These are phyloP conservation scores for Cylas formicarius DNA, from an alignment of 1,140 invertebrate species.

Conservation along the genomic window DNA sequence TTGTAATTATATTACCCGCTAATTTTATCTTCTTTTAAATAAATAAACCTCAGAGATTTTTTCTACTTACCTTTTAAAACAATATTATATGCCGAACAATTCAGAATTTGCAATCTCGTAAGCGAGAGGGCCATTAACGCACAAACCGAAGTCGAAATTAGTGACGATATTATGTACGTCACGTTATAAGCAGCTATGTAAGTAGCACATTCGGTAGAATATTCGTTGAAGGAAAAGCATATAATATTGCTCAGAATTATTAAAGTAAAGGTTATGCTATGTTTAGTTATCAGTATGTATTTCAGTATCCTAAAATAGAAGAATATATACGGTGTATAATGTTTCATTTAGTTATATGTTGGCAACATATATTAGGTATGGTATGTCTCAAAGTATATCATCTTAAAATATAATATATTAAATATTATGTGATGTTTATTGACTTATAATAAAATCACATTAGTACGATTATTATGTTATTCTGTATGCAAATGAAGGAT, in stretches of 20 bases:
- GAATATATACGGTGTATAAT: no score
- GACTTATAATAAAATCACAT: no score
- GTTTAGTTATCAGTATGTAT: background rate
- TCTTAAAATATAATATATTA: no score
- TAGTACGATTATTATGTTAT: no score
- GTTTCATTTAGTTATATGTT: no score
- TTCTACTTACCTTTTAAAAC: slow-evolving; percentile 10
- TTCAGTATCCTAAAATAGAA: background rate
- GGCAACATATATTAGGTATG: no score
- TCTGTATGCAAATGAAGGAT: no score
- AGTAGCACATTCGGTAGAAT: background rate
- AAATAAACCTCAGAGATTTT: no score
- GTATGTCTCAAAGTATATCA: no score
- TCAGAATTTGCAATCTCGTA: slow-evolving; percentile 3
- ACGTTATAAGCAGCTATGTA: slow-evolving; percentile 2
- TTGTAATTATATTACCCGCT: no score
- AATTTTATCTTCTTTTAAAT: no score
- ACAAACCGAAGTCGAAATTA: slow-evolving; percentile 6
- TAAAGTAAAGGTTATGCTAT: background rate
- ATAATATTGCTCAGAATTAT: slow-evolving; percentile 7
- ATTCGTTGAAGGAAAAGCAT: slow-evolving; percentile 1
- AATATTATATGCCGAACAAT: slow-evolving; percentile 6
- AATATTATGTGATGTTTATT: no score
- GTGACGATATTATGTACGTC: slow-evolving; percentile 10
- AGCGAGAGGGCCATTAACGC: slow-evolving; percentile 1